Conservation (phyloP, 2,888 invertebrate species). For the Trypoxylon attenuatum region DNA sequence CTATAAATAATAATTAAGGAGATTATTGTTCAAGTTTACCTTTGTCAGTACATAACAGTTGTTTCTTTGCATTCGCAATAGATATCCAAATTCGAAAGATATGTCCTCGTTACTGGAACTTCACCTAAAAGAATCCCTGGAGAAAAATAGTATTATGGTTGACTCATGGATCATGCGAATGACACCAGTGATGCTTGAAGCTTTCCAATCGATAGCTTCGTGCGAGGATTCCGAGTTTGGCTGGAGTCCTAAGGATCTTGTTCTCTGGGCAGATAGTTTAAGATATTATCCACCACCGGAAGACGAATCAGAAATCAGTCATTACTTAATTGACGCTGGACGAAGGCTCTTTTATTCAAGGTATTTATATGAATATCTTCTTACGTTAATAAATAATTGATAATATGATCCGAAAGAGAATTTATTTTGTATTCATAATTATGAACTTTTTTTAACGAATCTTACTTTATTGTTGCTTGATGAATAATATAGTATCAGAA, state of each 20-base stretch:
- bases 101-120: slow-evolving; percentile 62
- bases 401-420: no score
- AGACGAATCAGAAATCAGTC: slow-evolving; percentile 52
- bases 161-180: slow-evolving; percentile 63
- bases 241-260: slow-evolving; percentile 65
- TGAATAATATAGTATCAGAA: no score
- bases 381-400: no score
- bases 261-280: slow-evolving; percentile 64
- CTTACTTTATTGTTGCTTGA: no score
- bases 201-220: slow-evolving; percentile 51
- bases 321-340: slow-evolving; percentile 62
- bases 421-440: no score
- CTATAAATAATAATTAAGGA: no score
- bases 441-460: no score
- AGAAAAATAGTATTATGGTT: slow-evolving; percentile 41
- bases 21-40: no score
- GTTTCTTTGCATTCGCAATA: no score
- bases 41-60: no score
- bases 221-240: slow-evolving; percentile 36
- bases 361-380: slow-evolving; percentile 42
- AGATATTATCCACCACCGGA: slow-evolving; percentile 63
- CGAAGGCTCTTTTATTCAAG: slow-evolving; percentile 62
- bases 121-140: slow-evolving; percentile 59
- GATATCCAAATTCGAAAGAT: slow-evolving; percentile 59
- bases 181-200: slow-evolving; percentile 59